Conservation (phyloP, 2,888 invertebrate genomes). For the Pristionchus arcanus region DNA sequence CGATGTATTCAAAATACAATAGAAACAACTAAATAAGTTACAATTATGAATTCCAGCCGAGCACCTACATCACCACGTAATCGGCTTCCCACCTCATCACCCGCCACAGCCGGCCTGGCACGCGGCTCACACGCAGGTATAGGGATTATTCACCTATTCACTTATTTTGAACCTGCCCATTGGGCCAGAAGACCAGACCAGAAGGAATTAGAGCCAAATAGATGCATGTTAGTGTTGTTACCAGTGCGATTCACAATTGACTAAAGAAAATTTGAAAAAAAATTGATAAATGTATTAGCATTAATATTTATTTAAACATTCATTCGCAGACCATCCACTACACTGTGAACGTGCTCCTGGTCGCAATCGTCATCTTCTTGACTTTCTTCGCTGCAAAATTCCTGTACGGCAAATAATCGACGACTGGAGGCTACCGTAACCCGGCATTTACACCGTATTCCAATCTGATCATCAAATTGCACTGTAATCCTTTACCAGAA, state of each 20-base stretch:
- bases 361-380: constrained; percentile 38
- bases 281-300: background rate
- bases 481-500: background rate
- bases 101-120: background rate
- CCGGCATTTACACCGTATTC: background rate
- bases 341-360: constrained; percentile 45
- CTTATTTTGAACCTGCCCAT: too few relatives aligned
- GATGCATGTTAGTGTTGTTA: too few relatives aligned
- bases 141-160: too few relatives aligned
- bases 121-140: constrained; percentile 3
- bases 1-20: background rate
- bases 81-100: background rate
- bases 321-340: constrained; percentile 35
- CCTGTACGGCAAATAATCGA: constrained; percentile 39
- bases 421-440: background rate
- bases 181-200: too few relatives aligned
- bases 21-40: background rate
- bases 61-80: background rate
- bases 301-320: background rate
- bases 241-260: too few relatives aligned
- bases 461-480: background rate
- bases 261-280: background rate
- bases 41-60: background rate
- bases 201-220: too few relatives aligned
- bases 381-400: constrained; percentile 49